These are phyloP conservation scores for Ormyrus pomaceus DNA, from an alignment of 2,888 invertebrate genomes.

Conservation along the genomic window DNA sequence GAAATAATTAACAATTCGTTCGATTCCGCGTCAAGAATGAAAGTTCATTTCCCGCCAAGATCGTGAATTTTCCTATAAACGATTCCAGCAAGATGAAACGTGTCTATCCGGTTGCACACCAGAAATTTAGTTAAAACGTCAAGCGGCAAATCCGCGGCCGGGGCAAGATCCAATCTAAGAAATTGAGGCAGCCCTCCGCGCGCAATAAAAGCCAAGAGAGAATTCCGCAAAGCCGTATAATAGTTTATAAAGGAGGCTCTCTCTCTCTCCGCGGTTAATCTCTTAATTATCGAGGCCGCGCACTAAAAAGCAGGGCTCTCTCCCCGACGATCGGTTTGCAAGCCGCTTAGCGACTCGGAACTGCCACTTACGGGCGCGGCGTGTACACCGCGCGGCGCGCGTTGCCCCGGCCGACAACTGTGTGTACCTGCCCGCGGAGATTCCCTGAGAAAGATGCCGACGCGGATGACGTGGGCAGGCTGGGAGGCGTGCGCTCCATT, in stretches of 20 bases:
- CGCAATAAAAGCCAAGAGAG: neutral
- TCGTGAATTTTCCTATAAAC: too few relatives aligned
- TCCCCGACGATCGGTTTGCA: slow-evolving; percentile 26
- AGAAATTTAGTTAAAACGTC: too few relatives aligned
- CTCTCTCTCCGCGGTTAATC: slow-evolving; percentile 25
- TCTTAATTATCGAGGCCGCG: slow-evolving; percentile 35
- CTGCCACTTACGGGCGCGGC: slow-evolving; percentile 23
- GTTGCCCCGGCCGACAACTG: neutral
- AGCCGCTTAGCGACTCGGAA: slow-evolving; percentile 25
- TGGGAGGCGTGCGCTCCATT: slow-evolving; percentile 69
- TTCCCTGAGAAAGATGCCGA: slow-evolving; percentile 42
- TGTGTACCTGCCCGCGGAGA: slow-evolving; percentile 10
- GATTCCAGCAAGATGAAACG: too few relatives aligned
- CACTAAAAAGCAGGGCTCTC: neutral
- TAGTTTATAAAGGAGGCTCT: neutral
- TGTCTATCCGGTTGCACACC: too few relatives aligned
- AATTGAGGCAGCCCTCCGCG: too few relatives aligned
- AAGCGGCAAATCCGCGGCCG: too few relatives aligned
- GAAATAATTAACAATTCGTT: too few relatives aligned
- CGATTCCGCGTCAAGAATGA: too few relatives aligned
- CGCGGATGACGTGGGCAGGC: slow-evolving; percentile 66
- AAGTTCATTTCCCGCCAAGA: too few relatives aligned
- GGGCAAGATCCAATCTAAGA: too few relatives aligned
- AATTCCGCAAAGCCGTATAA: neutral
- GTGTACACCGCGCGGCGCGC: neutral